A percentile compares a stretch with the other conserved stretches of the same genome.
These are phyloP conservation scores for Drosophila nigromelanica DNA, from an alignment of 1,140 invertebrate species.

Conservation along the genomic window DNA sequence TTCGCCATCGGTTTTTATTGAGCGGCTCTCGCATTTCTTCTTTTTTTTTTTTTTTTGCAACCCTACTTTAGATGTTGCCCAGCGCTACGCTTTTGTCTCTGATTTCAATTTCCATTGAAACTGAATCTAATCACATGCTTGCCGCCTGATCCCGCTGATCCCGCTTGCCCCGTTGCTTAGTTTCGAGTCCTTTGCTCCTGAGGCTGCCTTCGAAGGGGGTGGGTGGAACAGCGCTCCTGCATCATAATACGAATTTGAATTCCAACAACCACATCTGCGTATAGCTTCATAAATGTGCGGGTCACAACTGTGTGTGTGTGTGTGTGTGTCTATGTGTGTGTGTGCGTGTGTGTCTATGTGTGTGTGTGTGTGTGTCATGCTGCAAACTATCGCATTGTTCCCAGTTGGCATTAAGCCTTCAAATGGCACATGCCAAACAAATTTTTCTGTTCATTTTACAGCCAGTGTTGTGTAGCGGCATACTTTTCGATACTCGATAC, in stretches of 20 bases:
- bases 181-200: conserved; percentile 12
- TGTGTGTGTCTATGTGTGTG: neutral
- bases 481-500: conserved; percentile 10
- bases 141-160: conserved; percentile 59
- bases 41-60: too few species aligned
- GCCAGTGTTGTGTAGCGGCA: conserved; percentile 21
- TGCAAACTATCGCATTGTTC: conserved; percentile 77
- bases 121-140: conserved; percentile 81
- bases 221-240: conserved; percentile 42
- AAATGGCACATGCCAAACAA: conserved; percentile 81
- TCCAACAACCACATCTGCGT: conserved; percentile 61
- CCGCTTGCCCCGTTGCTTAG: conserved; percentile 15
- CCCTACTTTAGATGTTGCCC: conserved; percentile 6
- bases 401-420: conserved; percentile 73
- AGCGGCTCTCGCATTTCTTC: too few species aligned
- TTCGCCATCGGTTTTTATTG: conserved; percentile 27
- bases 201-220: neutral
- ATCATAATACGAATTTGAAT: conserved; percentile 46
- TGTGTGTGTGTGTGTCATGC: conserved; percentile 22
- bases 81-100: conserved; percentile 64
- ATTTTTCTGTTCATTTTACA: conserved; percentile 43
- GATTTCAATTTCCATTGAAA: conserved; percentile 82
- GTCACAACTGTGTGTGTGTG: conserved; percentile 1
- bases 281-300: conserved; percentile 40
- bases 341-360: conserved; percentile 19